Base-by-base conservation (phyloP, 1,140 invertebrate species). In the Araneus ventricosus region DNA sequence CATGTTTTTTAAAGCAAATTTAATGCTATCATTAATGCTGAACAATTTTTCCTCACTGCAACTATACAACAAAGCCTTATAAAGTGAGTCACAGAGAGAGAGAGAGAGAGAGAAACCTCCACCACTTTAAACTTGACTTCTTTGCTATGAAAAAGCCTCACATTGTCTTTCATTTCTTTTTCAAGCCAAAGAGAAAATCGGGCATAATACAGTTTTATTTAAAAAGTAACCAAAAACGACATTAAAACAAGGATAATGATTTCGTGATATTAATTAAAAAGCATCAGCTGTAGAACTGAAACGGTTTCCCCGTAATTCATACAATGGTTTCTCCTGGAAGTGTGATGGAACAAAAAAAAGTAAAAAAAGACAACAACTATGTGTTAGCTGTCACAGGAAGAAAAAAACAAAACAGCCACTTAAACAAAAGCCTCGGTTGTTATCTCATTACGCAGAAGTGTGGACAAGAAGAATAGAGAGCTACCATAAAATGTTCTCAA, bases 291-390 rank as follows among this genome's bases (percentile, higher is more conserved):
- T 1, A 34, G 1, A 75, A 24, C 20, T 5, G 22, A 63, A 34
- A 75, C 17, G 4, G 10, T 75, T 75, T 75, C 70, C 4, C 10
- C 70, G 70, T 75, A 75, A 34, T 30, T 75, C 70, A 37, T 34
- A 75, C 70, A 75, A 75, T 75, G 70, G 17, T 75, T 20, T 75
- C 30, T 75, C 30, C 34, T 75, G 70, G 70, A 75, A 75, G 30
- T 22, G 70, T 20, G 45, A 52, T 52, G 34, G 30, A 75, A 34
- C 5, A 67, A 22, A 67, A 37, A 75, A 20, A 4, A 75, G 10
- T 17, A 14, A 17, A 75, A 37, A 75, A n/a, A 75, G 17, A 30
- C 27, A 70, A 75, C 34, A 20, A 75, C 70, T 34, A 75, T 75
- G 30, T 22, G 67, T 34, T 70, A 30, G 2, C n/a, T 34, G 70